phyloP scores from a whole-genome alignment of 2,113 vertebrate genomes.

The Neopipo cinnamomea region DNA sequence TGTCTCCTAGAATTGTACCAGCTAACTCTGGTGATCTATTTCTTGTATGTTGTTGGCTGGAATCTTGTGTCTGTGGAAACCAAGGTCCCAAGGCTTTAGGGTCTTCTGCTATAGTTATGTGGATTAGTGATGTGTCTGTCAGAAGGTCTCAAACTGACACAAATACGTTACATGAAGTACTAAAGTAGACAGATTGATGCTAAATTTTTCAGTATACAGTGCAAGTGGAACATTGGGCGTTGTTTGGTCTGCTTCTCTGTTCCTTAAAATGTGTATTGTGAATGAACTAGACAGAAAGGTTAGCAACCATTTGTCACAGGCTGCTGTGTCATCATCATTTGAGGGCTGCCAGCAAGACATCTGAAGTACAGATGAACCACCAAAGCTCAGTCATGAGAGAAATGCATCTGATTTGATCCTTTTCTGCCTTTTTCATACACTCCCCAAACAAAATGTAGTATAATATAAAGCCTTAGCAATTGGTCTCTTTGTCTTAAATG shows the following conservation, averaged over 20 bases:
- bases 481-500: background rate
- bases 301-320: background rate
- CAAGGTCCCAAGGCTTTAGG: background rate
- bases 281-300: background rate
- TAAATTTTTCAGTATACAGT: background rate
- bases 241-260: background rate
- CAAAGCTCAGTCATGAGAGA: background rate
- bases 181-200: background rate
- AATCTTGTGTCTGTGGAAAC: background rate
- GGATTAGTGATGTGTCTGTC: background rate
- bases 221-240: background rate
- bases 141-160: background rate
- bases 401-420: background rate
- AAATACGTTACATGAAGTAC: background rate
- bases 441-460: background rate
- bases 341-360: background rate
- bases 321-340: background rate
- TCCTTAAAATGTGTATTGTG: background rate
- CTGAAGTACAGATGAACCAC: background rate
- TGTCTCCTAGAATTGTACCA: background rate
- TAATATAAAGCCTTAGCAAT: background rate
- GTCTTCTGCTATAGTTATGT: background rate
- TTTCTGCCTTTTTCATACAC: background rate
- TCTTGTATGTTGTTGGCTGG: background rate
- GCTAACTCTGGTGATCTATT: background rate